Conservation (phyloP, 2,888 invertebrate species). For the Trilocha varians region DNA sequence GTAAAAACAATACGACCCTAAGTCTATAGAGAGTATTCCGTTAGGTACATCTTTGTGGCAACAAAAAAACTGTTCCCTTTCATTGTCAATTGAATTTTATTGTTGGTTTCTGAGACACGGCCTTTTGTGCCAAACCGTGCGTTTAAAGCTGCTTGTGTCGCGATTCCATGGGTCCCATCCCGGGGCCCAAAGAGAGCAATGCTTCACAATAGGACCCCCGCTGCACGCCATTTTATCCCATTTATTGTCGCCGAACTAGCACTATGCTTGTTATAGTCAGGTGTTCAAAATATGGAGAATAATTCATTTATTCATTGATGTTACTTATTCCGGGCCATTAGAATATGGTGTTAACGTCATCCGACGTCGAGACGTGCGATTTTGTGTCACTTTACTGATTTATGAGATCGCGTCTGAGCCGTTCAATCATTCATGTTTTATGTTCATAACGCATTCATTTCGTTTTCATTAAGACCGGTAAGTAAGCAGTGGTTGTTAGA, state of each 20-base stretch:
- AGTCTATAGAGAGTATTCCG: conserved; percentile 61
- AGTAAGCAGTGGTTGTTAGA: conserved; percentile 36
- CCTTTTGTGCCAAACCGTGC: conserved; percentile 68
- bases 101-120: conserved; percentile 66
- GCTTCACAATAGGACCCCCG: conserved; percentile 56
- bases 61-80: conserved; percentile 46
- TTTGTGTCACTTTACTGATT: too few relatives aligned
- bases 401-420: conserved; percentile 12
- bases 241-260: conserved; percentile 49
- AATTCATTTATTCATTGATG: conserved; percentile 43
- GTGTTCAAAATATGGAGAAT: conserved; percentile 47
- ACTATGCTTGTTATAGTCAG: conserved; percentile 44
- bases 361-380: conserved; percentile 4
- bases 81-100: conserved; percentile 72
- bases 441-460: conserved; percentile 28
- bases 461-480: conserved; percentile 44
- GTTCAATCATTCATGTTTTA: conserved; percentile 18
- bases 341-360: conserved; percentile 24
- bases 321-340: conserved; percentile 17
- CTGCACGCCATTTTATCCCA: conserved; percentile 56
- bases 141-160: conserved; percentile 63
- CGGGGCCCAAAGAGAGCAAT: conserved; percentile 52
- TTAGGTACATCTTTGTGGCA: conserved; percentile 55
- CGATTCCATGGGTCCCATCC: conserved; percentile 30
- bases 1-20: conserved; percentile 55